These are phyloP conservation scores for Seriola rivoliana DNA, from an alignment of 2,113 vertebrate species.

Conservation along the genomic window DNA sequence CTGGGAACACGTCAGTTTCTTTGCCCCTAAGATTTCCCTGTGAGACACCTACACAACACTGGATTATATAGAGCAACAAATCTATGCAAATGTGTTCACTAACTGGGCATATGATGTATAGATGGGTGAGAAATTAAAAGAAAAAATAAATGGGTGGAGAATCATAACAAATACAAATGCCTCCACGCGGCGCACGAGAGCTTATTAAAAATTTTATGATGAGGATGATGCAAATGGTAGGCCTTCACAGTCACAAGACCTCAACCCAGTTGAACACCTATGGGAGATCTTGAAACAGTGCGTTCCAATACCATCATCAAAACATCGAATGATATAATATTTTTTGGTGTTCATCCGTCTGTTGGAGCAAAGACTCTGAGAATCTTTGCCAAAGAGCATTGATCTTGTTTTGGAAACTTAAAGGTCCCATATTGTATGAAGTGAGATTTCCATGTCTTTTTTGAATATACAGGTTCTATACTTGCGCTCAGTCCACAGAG, in stretches of 20 bases:
- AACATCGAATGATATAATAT: constrained; percentile 8
- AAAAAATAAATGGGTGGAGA: not conserved
- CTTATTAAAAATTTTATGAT: not conserved
- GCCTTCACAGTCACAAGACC: not conserved
- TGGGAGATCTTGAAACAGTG: not conserved
- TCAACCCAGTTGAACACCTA: not conserved
- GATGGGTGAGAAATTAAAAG: constrained; percentile 8
- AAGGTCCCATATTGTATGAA: no score
- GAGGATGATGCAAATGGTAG: not conserved
- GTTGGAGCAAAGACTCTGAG: not conserved
- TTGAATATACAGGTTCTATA: no score
- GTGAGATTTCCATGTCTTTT: no score
- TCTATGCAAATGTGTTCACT: constrained; percentile 9
- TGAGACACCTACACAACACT: constrained; percentile 6
- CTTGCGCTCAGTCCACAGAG: no score
- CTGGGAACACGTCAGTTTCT: not conserved
- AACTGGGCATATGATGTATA: not conserved
- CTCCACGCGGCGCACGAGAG: not conserved
- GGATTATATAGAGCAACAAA: constrained; percentile 7
- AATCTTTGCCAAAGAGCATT: not conserved
- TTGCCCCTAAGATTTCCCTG: not conserved
- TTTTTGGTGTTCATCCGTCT: not conserved
- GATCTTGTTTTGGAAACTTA: not conserved
- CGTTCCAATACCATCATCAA: not conserved
- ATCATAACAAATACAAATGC: constrained; percentile 6